These are phyloP conservation scores for Pedionomus torquatus DNA, from an alignment of 2,113 vertebrate species.

Conservation along the genomic window DNA sequence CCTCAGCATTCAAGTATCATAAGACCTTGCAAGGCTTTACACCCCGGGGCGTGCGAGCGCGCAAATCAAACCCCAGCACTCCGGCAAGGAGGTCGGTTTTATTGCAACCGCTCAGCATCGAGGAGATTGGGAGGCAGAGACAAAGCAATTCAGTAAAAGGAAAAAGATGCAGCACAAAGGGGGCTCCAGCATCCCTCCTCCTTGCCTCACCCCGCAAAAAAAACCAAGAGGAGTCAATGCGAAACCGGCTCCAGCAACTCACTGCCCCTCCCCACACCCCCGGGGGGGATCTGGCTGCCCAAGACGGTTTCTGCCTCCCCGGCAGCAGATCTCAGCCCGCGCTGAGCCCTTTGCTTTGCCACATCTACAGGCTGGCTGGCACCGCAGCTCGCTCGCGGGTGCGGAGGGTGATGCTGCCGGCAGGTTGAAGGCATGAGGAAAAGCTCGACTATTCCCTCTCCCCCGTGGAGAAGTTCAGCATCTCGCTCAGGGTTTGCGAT, in stretches of 20 bases:
- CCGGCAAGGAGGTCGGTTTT: not conserved
- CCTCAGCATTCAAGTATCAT: not conserved
- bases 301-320: not conserved
- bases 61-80: not conserved
- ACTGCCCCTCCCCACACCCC: no score
- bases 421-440: not conserved
- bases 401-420: not conserved
- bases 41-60: not conserved
- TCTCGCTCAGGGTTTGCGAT: not conserved
- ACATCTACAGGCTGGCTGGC: not conserved
- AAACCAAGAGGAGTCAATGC: not conserved
- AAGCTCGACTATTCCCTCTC: not conserved
- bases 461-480: not conserved
- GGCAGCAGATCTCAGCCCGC: not conserved
- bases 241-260: not conserved
- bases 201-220: not conserved
- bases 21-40: not conserved
- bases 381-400: not conserved
- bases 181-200: not conserved
- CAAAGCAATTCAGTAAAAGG: not conserved
- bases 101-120: not conserved
- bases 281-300: not conserved
- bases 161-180: not conserved
- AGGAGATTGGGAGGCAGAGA: not conserved
- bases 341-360: not conserved